Evolutionary conservation across 2,888 invertebrate species (phyloP), one percentile per base, ranked within the genome.

Genomic region (Merodon equestris): DNA sequence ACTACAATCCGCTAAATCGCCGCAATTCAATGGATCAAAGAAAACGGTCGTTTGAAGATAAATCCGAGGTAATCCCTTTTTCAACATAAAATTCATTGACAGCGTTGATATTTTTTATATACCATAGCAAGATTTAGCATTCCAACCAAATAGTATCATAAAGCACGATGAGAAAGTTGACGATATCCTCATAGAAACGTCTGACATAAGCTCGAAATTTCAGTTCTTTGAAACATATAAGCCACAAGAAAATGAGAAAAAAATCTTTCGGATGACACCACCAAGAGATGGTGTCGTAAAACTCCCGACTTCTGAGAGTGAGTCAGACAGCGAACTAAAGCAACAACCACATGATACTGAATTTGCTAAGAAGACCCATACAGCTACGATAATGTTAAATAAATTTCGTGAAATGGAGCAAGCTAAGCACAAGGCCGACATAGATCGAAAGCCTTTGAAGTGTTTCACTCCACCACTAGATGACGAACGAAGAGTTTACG

Each of bases 391-490:
- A 85, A 97, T 97, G 94, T 91, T 97, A 83, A 92, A 91, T 84
- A 95, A 96, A 83, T 97, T 97, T 91, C 91, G 96, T 0, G 94
- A 96, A 90, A 92, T 97, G 91, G 97, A 97, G 89, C 93, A 94
- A 84, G 91, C 92, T 70, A 90, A 91, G 77, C 90, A 54, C 13
- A 76, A 67, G 1, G 71, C 71, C 3, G n/a, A 70, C 10, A 44
- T 34, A 9, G 92, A 94, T 10, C 95, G 93, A 0, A 95, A 95
- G 86, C 96, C 97, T 0, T 88, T 97, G 76, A 97, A 96, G 88
- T 90, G 96, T 71, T 97, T 97, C 89, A 97, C 97, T 0, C 97
- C 97, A 1, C 97, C 97, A 0, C 95, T 95, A 13, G 95, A 95
- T 82, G 91, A 90, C 3, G 90, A 90, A 14, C 88, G 86, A 4